phyloP scores from a whole-genome alignment of 2,888 invertebrate species.

The Callyntrura guangdongensis region DNA sequence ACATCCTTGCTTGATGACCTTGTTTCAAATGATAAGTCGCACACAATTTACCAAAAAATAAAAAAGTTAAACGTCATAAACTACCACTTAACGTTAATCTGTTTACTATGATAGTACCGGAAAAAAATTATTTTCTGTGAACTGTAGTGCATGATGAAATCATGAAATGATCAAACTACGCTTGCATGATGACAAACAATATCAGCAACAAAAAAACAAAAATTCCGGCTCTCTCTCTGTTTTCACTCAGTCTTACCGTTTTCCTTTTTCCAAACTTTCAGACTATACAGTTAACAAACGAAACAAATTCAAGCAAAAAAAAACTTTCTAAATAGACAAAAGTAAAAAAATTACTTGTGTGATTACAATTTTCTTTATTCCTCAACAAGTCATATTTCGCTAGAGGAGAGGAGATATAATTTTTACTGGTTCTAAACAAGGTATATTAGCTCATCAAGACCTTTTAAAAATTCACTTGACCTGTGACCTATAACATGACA shows the following conservation, averaged over 20 bases:
- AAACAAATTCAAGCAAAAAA: constrained; percentile 30
- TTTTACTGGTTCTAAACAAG: background rate
- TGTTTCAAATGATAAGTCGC: background rate
- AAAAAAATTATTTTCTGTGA: background rate
- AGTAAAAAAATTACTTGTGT: background rate
- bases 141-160: background rate
- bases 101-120: background rate
- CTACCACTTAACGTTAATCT: background rate
- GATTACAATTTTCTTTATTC: background rate
- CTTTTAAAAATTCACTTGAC: background rate
- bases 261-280: constrained; percentile 52
- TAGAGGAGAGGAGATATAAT: too few relatives aligned
- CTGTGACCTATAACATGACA: background rate
- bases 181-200: background rate
- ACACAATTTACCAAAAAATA: constrained; percentile 29
- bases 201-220: constrained; percentile 31
- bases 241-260: constrained; percentile 43
- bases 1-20: background rate
- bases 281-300: constrained; percentile 85
- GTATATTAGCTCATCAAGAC: background rate
- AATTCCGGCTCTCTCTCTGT: constrained; percentile 11
- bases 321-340: background rate
- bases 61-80: background rate
- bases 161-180: background rate
- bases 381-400: background rate